Base-by-base conservation (phyloP, 1,140 invertebrate species). In the Cherax destructor region DNA sequence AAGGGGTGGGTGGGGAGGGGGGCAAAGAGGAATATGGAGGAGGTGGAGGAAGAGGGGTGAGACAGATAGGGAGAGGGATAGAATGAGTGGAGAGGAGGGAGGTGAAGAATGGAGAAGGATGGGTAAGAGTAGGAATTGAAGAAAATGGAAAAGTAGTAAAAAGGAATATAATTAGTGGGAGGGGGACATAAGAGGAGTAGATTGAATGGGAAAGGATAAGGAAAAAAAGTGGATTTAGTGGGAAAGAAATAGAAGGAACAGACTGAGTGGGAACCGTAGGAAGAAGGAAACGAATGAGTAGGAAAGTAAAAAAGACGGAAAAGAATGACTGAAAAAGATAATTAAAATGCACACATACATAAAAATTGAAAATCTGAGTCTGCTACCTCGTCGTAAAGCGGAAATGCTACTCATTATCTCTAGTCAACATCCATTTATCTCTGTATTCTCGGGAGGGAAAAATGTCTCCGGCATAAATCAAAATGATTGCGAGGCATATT, bases 361-460 rank as follows among this genome's bases (percentile, higher is more conserved):
- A 65, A 65, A 65, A 65, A 65, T 1, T 18, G 61, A 65, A 65
- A 65, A 4, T 65, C 18, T 65, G 61, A 65, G 18, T 65, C 5
- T 65, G 24, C 18, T 5, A 30, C 21, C 69, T 9, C 5, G 6
- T 7, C n/a, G 1, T 74, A n/a, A 74, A 21, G n/a, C 3, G 24
- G n/a, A 74, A 7, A 74, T 21, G 69, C n/a, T 74, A 5, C 13
- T 24, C 24, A 74, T 74, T 74, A 74, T 21, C 24, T 74, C 21
- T 24, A 74, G 69, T 74, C n/a, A 30, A 30, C 69, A 74, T 7
- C 69, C 24, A 74, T 74, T 74, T 74, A 74, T 74, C 69, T 74
- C 69, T 74, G 69, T 74, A 30, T 74, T 18, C 69, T 11, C 69
- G 24, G 69, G 69, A 30, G 69, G 11, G 30, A 21, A 30, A 74